Evolutionary conservation across 2,797 vertebrate genomes (phyloP).

Genomic region (Cirrhinus molitorella): DNA sequence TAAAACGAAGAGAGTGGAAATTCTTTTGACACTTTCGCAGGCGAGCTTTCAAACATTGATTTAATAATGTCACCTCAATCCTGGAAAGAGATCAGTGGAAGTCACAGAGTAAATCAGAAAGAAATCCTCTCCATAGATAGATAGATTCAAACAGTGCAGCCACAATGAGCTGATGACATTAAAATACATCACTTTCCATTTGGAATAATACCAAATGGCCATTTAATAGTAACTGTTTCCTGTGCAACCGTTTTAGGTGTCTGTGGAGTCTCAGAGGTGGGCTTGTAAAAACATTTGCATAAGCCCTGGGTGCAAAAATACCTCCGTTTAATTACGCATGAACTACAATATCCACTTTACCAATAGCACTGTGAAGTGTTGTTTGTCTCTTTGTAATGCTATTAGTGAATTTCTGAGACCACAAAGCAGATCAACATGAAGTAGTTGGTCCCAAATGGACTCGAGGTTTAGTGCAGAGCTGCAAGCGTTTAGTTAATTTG

Average conservation of each 20-base stretch:
- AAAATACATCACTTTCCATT: background rate
- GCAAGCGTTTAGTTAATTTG: conserved; percentile 9
- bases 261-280: conserved; percentile 9
- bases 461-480: conserved; percentile 2
- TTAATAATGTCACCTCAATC: conserved; percentile 41
- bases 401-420: conserved; percentile 31
- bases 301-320: conserved; percentile 1
- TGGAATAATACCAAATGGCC: background rate
- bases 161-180: background rate
- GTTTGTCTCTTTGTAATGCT: conserved; percentile 23
- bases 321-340: background rate
- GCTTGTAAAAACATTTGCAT: conserved; percentile 3
- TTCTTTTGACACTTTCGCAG: conserved; percentile 29
- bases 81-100: conserved; percentile 31
- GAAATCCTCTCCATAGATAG: background rate
- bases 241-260: background rate
- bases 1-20: conserved; percentile 25
- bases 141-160: background rate
- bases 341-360: conserved; percentile 1
- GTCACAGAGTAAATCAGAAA: conserved; percentile 7
- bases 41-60: conserved; percentile 43
- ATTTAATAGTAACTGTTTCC: conserved; percentile 5
- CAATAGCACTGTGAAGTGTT: conserved; percentile 10
- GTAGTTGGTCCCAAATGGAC: conserved; percentile 7
- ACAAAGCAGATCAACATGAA: conserved; percentile 19